Evolutionary conservation across 2,797 vertebrate species (phyloP).

Genomic region (Dromococcyx pavoninus): DNA sequence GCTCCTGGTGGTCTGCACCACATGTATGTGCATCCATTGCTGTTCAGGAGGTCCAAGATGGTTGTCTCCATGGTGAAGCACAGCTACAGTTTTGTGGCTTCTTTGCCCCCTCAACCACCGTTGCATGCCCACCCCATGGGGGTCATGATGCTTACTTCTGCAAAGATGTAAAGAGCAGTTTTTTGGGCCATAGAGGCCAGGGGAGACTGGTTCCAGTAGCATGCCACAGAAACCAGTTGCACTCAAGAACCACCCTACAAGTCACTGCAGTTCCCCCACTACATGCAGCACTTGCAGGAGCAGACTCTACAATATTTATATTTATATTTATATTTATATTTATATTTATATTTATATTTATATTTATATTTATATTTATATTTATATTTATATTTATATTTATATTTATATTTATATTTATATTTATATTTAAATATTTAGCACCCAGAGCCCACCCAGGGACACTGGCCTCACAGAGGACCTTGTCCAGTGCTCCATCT

Average conservation of each 20-base stretch:
- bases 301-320: not conserved
- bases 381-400: too few species aligned
- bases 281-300: not conserved
- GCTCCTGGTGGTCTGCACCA: not conserved
- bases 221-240: rapidly evolving
- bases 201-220: not conserved
- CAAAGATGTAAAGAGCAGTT: not conserved
- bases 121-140: too few species aligned
- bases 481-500: not conserved
- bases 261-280: not conserved
- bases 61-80: not conserved
- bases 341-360: too few species aligned
- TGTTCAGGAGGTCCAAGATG: not conserved
- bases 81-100: not conserved
- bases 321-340: too few species aligned
- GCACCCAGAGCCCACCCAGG: rapidly evolving
- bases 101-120: too few species aligned
- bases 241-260: not conserved
- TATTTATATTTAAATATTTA: too few species aligned
- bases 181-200: not conserved
- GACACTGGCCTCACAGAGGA: not conserved
- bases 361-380: too few species aligned
- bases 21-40: rapidly evolving
- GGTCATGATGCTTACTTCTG: too few species aligned
- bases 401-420: too few species aligned